Evolutionary conservation across 1,140 invertebrate genomes (phyloP), one percentile per base, ranked within the genome.

Genomic region (Wiebesia pumilae): DNA sequence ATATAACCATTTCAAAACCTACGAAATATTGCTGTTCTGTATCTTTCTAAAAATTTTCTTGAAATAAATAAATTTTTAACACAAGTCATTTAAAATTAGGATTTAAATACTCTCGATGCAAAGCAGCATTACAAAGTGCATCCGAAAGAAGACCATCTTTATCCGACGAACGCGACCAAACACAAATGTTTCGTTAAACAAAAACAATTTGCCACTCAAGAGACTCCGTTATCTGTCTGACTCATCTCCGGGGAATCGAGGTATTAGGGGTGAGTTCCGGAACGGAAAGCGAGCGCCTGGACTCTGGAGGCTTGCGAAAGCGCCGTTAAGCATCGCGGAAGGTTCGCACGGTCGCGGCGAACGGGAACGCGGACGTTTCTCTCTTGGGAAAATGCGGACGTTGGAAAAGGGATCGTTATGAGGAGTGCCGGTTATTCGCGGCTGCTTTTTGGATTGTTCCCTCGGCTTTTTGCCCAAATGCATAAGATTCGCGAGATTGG

Each of bases 341-440:
- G 65, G 87, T 83, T 78, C 88, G 87, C 83, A 87, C 38, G 47
- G 87, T 84, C 47, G 65, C 87, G 51, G 62, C 78, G 88, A 85
- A 89, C 87, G 87, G 88, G 82, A 83, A 30, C 82, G 43, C 62
- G 47, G 38, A 35, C 82, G 27, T n/a, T 62, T 62, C 33, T 71
- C 67, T 71, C 67, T 14, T 71, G 73, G 81, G 40, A 67, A 82
- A 69, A 67, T 0, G 43, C 71, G 30, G 71, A 65, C 27, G 67
- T 10, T 10, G 14, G 30, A 30, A 27, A 67, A 14, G 30, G 67
- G 67, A 33, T 33, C 33, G 33, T 33, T 38, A 12, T 12, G 67
- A 33, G 3, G 30, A 71, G 3, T 16, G 58, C 58, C 58, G 43
- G 43, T 14, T 27, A 10, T 67, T 33, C 65, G 27, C 27, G n/a